Evolutionary conservation across 1,140 invertebrate genomes (phyloP).

Genomic region (Ridgeia piscesae): DNA sequence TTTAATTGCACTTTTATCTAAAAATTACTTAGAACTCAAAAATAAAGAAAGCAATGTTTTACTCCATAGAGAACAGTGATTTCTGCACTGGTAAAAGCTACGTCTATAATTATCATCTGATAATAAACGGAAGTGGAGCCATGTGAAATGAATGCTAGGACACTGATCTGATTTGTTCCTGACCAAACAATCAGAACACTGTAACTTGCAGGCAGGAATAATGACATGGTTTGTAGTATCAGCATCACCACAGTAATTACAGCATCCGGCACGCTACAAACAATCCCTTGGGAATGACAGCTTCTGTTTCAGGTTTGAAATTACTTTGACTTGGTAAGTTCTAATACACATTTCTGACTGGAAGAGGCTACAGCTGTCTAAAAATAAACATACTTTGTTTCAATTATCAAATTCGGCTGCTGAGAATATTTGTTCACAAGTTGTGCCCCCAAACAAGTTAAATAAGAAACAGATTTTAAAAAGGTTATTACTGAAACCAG

Average conservation of each 20-base stretch:
- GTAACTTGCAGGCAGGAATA: neutral
- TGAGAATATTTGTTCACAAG: neutral
- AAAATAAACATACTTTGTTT: neutral
- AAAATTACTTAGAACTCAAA: too few relatives aligned
- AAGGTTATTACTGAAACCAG: neutral
- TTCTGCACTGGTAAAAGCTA: neutral
- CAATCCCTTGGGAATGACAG: neutral
- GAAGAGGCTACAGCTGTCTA: neutral
- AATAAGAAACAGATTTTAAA: neutral
- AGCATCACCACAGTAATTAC: neutral
- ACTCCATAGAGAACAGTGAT: neutral
- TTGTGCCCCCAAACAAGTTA: neutral
- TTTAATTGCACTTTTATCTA: too few relatives aligned
- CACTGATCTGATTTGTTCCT: neutral
- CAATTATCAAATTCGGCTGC: neutral
- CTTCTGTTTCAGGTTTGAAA: neutral
- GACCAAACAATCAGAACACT: neutral
- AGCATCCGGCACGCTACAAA: neutral
- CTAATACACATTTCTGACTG: neutral
- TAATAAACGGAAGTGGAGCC: neutral
- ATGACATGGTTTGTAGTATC: neutral
- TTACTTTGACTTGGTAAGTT: neutral
- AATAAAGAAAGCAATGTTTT: too few relatives aligned
- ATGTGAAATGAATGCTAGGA: neutral
- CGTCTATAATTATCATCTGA: neutral